A percentile compares a stretch with the other conserved stretches of the same genome.
These are phyloP conservation scores for Andricus grossulariae DNA, from an alignment of 1,140 invertebrate genomes.

Conservation along the genomic window DNA sequence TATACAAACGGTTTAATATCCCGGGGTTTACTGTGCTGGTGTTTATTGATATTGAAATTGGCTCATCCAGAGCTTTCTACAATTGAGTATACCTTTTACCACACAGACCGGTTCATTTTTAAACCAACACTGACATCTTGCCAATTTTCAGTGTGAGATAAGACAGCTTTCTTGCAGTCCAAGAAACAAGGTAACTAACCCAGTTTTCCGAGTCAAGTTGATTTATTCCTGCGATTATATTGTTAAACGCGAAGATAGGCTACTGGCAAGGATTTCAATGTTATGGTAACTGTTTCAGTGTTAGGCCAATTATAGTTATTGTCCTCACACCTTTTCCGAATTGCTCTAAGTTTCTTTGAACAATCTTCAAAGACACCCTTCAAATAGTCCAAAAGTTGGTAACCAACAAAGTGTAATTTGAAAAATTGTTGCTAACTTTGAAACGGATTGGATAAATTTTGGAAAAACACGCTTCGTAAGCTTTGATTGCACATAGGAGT, in stretches of 20 bases:
- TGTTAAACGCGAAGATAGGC: no score
- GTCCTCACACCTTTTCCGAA: neutral
- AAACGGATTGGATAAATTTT: no score
- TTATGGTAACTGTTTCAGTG: slow-evolving; percentile 7
- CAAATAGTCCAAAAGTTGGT: no score
- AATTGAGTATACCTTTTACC: neutral
- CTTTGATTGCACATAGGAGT: neutral
- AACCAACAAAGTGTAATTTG: no score
- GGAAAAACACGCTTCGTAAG: no score
- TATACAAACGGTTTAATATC: no score
- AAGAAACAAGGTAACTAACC: slow-evolving; percentile 42
- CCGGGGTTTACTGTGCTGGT: no score
- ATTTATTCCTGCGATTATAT: slow-evolving; percentile 40
- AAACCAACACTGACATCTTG: slow-evolving; percentile 49
- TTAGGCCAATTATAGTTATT: neutral
- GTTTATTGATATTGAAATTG: neutral
- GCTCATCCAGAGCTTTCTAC: neutral
- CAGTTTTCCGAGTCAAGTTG: slow-evolving; percentile 44
- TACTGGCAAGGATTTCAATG: neutral
- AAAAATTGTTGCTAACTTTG: no score
- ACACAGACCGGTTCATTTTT: slow-evolving; percentile 39
- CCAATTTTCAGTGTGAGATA: slow-evolving; percentile 47
- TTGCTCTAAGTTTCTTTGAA: neutral
- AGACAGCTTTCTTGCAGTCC: slow-evolving; percentile 27
- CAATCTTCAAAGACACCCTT: neutral